These are phyloP conservation scores for Hydractinia symbiolongicarpus DNA, from an alignment of 30 jellyfish, hydroid and myxozoan genomes.

Conservation along the genomic window DNA sequence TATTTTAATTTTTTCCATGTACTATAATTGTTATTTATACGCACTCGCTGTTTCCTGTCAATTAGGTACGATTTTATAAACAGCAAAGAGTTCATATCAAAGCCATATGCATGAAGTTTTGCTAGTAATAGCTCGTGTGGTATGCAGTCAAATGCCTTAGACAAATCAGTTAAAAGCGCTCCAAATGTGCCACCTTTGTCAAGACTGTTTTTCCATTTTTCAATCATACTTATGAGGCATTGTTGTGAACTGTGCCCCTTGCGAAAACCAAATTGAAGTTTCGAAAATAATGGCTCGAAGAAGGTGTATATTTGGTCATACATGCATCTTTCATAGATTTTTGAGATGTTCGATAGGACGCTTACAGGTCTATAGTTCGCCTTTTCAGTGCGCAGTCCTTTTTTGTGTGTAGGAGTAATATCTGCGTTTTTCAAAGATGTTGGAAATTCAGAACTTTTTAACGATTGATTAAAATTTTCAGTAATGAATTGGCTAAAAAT, in stretches of 20 bases:
- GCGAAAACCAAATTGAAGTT: constrained; percentile 9
- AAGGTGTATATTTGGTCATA: background rate
- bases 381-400: background rate
- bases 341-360: background rate
- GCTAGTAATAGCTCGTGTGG: too few species aligned
- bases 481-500: background rate
- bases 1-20: too few species aligned
- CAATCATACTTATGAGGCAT: background rate
- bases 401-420: background rate
- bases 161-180: too few species aligned
- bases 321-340: background rate
- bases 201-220: too few species aligned
- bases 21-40: too few species aligned
- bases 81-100: too few species aligned
- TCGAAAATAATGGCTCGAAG: background rate
- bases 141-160: too few species aligned
- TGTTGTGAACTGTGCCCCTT: constrained; percentile 28
- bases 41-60: too few species aligned
- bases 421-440: background rate
- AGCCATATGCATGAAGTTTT: too few species aligned
- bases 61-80: too few species aligned
- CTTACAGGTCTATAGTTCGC: background rate
- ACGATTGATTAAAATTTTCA: background rate
- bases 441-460: background rate
- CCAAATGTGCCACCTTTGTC: too few species aligned